A percentile compares a stretch with the other conserved stretches of the same genome.
Evolutionary conservation across 2,888 invertebrate species (phyloP).

Genomic region (Gastrophysa polygoni): DNA sequence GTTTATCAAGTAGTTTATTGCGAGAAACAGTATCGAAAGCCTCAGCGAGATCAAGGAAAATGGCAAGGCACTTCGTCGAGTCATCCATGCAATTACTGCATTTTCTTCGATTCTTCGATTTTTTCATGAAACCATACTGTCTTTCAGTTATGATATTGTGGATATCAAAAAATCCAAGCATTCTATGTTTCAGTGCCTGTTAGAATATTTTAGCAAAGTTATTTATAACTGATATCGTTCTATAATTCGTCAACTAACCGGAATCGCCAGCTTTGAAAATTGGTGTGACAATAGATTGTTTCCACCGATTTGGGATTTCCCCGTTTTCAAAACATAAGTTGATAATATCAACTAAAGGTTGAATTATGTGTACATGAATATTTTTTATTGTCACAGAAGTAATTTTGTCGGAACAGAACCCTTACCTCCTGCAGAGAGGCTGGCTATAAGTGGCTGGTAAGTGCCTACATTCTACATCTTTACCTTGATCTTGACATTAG

Average conservation of each 20-base stretch:
- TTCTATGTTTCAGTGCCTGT: neutral
- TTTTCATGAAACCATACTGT: conserved; percentile 15
- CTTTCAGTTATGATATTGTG: conserved; percentile 13
- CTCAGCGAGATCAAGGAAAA: conserved; percentile 5
- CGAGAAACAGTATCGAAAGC: neutral
- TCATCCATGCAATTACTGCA: neutral
- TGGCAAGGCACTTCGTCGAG: neutral
- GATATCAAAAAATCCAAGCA: conserved; percentile 4
- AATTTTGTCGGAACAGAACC: neutral
- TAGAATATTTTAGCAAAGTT: neutral
- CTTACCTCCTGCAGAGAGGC: too few relatives aligned
- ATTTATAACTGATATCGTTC: neutral
- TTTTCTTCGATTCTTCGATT: conserved; percentile 12
- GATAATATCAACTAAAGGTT: neutral
- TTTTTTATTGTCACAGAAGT: neutral
- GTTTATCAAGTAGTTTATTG: neutral
- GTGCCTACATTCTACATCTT: too few relatives aligned
- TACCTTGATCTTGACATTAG: too few relatives aligned
- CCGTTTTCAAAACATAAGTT: neutral
- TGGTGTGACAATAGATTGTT: neutral
- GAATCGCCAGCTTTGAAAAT: neutral
- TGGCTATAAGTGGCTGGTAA: too few relatives aligned
- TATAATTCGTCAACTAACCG: neutral
- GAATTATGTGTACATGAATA: neutral
- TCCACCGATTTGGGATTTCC: neutral